Evolutionary conservation across 2,113 vertebrate species (phyloP).

Genomic region (Indicator indicator): DNA sequence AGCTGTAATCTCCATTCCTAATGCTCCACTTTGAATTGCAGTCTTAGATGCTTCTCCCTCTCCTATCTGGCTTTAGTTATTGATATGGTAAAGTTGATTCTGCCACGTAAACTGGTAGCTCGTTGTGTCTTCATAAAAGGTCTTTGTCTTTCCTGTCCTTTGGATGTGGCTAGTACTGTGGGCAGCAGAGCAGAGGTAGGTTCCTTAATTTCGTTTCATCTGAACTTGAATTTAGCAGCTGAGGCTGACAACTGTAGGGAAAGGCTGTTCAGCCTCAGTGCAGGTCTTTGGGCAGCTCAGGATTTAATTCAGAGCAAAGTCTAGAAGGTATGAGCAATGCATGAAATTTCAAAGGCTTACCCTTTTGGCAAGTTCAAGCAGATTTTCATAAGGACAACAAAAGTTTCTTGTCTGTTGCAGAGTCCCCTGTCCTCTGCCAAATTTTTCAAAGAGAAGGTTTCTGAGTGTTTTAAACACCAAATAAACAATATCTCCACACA

Average conservation of each 20-base stretch:
- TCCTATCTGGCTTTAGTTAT: not conserved
- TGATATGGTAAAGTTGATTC: not conserved
- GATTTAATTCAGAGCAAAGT: not conserved
- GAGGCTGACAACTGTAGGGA: not conserved
- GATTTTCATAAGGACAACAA: not conserved
- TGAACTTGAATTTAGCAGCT: not conserved
- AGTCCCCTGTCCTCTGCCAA: not conserved
- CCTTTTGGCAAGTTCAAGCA: not conserved
- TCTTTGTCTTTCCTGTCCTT: not conserved
- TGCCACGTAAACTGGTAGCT: not conserved
- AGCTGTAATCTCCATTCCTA: not conserved
- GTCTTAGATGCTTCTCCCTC: not conserved
- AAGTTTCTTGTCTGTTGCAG: not conserved
- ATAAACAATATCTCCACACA: not conserved
- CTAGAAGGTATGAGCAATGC: fast-evolving
- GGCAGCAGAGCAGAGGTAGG: not conserved
- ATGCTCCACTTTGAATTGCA: not conserved
- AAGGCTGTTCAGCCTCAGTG: not conserved
- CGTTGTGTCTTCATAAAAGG: not conserved
- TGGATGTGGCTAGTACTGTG: not conserved
- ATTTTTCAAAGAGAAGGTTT: not conserved
- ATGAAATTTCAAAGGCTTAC: not conserved
- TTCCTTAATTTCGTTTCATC: not conserved
- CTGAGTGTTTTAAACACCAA: not conserved
- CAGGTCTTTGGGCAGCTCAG: not conserved